These are phyloP conservation scores for Rhimphoctona megacephalus DNA, from an alignment of 2,888 invertebrate species.

Conservation along the genomic window DNA sequence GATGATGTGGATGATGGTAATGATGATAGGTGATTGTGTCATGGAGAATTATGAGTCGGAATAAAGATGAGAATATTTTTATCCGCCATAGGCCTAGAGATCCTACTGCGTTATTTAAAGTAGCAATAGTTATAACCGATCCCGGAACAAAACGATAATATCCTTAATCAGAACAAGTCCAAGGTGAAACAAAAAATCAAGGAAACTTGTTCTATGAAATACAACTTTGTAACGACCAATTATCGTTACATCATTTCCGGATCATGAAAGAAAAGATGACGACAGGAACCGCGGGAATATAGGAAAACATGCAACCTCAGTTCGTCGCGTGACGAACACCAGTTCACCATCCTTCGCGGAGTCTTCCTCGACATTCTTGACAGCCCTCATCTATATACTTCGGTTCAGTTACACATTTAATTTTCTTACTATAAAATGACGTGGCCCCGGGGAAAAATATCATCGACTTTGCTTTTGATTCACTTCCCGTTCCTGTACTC, in stretches of 20 bases:
- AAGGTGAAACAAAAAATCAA: constrained; percentile 6
- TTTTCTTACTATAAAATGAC: constrained; percentile 37
- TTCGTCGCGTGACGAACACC: constrained; percentile 56
- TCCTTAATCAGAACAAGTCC: background rate
- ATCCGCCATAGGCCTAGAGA: background rate
- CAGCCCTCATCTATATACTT: constrained; percentile 26
- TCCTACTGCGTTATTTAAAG: background rate
- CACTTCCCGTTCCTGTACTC: background rate
- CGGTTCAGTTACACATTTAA: constrained; percentile 45
- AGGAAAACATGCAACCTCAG: constrained; percentile 52
- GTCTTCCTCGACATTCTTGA: constrained; percentile 21
- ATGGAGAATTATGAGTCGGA: constrained; percentile 37
- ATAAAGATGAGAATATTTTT: constrained; percentile 4
- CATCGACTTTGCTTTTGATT: constrained; percentile 43
- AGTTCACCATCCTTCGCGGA: constrained; percentile 21
- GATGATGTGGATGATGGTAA: constrained; percentile 40
- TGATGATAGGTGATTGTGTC: constrained; percentile 27
- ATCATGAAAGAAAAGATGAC: constrained; percentile 32
- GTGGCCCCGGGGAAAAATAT: constrained; percentile 22
- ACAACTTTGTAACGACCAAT: constrained; percentile 29
- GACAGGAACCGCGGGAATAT: constrained; percentile 11
- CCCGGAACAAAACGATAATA: background rate
- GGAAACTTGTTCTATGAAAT: background rate
- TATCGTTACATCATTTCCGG: constrained; percentile 44
- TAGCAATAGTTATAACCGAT: background rate